These are phyloP conservation scores for Hypercompe scribonia DNA, from an alignment of 2,888 invertebrate species.

Conservation along the genomic window DNA sequence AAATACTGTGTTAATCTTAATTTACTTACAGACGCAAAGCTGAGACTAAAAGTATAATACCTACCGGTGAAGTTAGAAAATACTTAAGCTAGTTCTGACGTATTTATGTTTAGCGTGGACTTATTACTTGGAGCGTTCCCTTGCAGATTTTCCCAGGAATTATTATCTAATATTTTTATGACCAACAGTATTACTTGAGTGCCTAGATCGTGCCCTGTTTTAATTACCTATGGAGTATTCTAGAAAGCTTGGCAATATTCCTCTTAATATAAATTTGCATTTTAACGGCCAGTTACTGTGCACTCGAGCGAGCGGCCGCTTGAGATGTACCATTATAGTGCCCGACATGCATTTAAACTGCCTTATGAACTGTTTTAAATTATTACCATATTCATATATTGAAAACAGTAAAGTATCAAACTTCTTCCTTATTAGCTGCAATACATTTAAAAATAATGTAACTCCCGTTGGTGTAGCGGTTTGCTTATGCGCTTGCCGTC, in stretches of 20 bases:
- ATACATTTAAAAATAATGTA: too few relatives aligned
- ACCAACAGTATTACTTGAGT: constrained; percentile 31
- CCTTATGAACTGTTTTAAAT: constrained; percentile 63
- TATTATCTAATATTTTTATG: constrained; percentile 29
- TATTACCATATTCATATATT: constrained; percentile 50
- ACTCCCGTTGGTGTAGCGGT: too few relatives aligned
- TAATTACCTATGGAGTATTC: constrained; percentile 54
- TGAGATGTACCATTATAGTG: constrained; percentile 59
- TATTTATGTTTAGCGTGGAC: constrained; percentile 17
- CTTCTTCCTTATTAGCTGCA: constrained; percentile 1
- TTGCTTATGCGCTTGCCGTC: too few relatives aligned
- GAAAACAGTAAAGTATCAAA: constrained; percentile 40
- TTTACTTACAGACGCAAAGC: constrained; percentile 19
- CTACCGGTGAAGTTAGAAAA: constrained; percentile 26
- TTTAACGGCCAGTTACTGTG: constrained; percentile 65
- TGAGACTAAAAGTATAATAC: constrained; percentile 18
- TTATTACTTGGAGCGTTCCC: constrained; percentile 16
- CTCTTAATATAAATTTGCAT: constrained; percentile 67
- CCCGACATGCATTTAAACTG: constrained; percentile 69
- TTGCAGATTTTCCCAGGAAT: constrained; percentile 5
- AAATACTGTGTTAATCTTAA: constrained; percentile 11
- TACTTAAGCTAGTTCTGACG: constrained; percentile 26
- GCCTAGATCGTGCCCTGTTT: constrained; percentile 51
- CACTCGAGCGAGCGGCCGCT: constrained; percentile 54
- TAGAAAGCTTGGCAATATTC: constrained; percentile 52